phyloP scores from a whole-genome alignment of 1,140 invertebrate species.

The Tyrophagus putrescentiae region DNA sequence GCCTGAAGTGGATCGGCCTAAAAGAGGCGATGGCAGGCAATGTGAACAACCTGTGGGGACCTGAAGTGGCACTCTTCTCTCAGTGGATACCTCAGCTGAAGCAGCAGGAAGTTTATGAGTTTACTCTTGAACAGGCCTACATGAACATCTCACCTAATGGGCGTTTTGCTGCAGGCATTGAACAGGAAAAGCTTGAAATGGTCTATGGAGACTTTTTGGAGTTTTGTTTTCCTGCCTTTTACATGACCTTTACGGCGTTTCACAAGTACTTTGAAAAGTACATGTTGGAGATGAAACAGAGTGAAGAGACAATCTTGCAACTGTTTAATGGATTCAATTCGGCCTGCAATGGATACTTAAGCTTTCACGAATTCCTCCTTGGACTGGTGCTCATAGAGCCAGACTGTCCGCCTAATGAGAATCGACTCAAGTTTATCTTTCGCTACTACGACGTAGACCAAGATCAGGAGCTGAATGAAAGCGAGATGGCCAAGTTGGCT shows the following conservation, averaged over 20 bases:
- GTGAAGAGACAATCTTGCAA: slow-evolving; percentile 15
- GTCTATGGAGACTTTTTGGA: slow-evolving; percentile 22
- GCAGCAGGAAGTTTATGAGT: not conserved
- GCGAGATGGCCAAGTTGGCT: not conserved
- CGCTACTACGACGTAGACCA: slow-evolving; percentile 18
- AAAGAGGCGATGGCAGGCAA: slow-evolving; percentile 13
- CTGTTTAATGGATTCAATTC: not conserved
- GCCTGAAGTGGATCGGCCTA: slow-evolving; percentile 14
- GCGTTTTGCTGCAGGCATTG: too few species aligned
- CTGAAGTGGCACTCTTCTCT: slow-evolving; percentile 10
- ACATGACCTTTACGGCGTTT: slow-evolving; percentile 22
- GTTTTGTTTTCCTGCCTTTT: slow-evolving; percentile 22
- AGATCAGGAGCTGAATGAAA: not conserved
- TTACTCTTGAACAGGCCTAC: slow-evolving; percentile 2
- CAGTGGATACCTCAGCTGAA: not conserved
- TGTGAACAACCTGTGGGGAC: slow-evolving; percentile 18
- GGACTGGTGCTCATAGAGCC: not conserved
- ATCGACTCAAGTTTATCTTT: slow-evolving; percentile 16
- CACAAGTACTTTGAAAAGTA: slow-evolving; percentile 20
- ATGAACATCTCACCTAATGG: too few species aligned
- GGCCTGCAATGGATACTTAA: not conserved
- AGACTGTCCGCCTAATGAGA: not conserved
- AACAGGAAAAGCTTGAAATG: slow-evolving; percentile 5
- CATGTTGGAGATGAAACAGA: not conserved
- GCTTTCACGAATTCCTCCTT: not conserved